Evolutionary conservation across 2,797 vertebrate genomes (phyloP).

Genomic region (Morelia viridis): DNA sequence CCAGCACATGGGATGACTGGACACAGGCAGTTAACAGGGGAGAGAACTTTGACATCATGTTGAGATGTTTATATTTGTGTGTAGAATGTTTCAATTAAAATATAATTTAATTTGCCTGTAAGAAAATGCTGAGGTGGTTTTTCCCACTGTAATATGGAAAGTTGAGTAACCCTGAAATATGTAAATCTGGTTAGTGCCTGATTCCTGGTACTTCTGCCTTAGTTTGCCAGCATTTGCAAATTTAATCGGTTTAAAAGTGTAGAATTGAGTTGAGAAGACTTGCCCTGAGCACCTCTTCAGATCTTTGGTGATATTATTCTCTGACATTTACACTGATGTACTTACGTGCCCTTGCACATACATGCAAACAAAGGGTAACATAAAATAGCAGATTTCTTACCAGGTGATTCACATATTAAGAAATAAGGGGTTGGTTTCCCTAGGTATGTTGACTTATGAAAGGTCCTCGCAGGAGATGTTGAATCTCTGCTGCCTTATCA

Average conservation of each 20-base stretch:
- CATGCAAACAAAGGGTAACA: neutral
- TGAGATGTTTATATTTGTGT: neutral
- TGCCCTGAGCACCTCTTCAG: neutral
- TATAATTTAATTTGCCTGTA: neutral
- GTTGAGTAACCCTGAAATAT: neutral
- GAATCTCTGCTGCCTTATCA: neutral
- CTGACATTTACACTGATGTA: neutral
- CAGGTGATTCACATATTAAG: neutral
- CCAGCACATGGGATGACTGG: neutral
- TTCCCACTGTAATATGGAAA: neutral
- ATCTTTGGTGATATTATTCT: neutral
- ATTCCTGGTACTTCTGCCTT: neutral
- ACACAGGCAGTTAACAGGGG: neutral
- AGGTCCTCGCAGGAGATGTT: neutral
- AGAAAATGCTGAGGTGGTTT: neutral
- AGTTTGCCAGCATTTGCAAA: neutral
- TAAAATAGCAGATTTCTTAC: neutral
- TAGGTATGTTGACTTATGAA: neutral
- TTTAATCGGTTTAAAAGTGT: neutral
- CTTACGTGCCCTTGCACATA: neutral
- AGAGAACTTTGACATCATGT: neutral
- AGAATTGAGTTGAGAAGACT: neutral
- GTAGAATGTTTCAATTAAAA: neutral
- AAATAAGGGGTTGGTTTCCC: neutral
- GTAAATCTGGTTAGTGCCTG: fast-evolving